Base-by-base conservation (phyloP, 2,888 invertebrate genomes). In the Lysandra coridon region DNA sequence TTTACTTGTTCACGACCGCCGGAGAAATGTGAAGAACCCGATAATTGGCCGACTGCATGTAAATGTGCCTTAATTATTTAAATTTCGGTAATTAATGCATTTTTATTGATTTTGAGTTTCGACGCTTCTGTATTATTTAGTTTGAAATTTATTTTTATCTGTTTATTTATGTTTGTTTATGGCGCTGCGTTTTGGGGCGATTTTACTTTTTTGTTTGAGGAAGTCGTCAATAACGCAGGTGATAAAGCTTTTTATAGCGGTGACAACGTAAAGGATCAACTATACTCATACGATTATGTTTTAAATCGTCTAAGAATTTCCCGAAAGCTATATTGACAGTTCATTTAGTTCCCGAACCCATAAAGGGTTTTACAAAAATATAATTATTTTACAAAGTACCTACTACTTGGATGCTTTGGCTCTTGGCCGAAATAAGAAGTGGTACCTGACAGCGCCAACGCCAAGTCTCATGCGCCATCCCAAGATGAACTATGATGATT, bases 31-130 rank as follows among this genome's bases (percentile, higher is more conserved):
- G 64, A 64, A 64, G 64, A 69, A 37, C 69, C 69, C 69, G 69
- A 69, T 69, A 69, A 69, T 69, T 69, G 76, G 57, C 17, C 23
- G 75, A 30, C 75, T 75, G 53, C 23, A 17, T 75, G 53, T 23
- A 53, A 53, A 69, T 69, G 69, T 69, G 14, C 53, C 17, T 76
- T 53, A 76, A 76, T 76, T 76, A 76, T 76, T 53, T 76, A 57
- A 57, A 76, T 76, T 23, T 76, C 1, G 17, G 57, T 33, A 53
- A 76, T 76, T 76, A 57, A 30, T 57, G 37, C 33, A 33, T 30
- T 53, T 57, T 76, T 76, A 76, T 76, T 76, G 33, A 53, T 33
- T 33, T 76, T 33, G 53, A 76, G 53, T n/a, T 53, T 49, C 49
- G 75, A 76, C 53, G 76, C 76, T 53, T 57, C 53, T 57, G 53